A percentile compares a stretch with the other conserved stretches of the same genome.
Conservation (phyloP, 2,113 vertebrate species). For the Neotragus pygmaeus region DNA sequence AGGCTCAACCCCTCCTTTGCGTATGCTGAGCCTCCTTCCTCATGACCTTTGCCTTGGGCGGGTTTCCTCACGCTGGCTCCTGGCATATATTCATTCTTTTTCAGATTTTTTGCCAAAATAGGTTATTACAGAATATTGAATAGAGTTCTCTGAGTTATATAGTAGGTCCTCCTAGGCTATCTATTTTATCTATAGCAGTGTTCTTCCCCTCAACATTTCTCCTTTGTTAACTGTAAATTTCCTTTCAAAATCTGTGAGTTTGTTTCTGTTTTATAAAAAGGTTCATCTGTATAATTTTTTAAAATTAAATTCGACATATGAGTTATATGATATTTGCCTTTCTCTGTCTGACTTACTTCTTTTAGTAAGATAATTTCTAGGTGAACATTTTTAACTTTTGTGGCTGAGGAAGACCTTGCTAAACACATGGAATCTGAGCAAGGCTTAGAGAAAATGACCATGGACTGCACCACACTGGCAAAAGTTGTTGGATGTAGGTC, state of each 20-base stretch:
- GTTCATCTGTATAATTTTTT: neutral
- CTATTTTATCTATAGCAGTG: neutral
- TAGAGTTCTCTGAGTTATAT: neutral
- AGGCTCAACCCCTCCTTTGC: too few relatives aligned
- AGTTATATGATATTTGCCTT: neutral
- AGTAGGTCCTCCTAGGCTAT: neutral
- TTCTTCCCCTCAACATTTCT: neutral
- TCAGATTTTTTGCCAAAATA: neutral
- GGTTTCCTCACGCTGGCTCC: too few relatives aligned
- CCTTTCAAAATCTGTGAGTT: neutral
- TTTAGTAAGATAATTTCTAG: neutral
- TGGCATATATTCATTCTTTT: neutral
- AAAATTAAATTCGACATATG: neutral
- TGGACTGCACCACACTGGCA: neutral
- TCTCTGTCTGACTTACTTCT: neutral
- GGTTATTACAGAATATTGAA: neutral
- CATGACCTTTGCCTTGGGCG: too few relatives aligned
- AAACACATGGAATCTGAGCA: neutral
- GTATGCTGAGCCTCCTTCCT: too few relatives aligned
- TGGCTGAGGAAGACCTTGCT: neutral
- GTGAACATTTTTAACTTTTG: neutral
- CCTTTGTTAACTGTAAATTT: neutral
- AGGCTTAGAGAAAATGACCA: neutral
- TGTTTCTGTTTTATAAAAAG: neutral
- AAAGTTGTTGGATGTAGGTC: neutral